Evolutionary conservation across 2,113 vertebrate species (phyloP).

Genomic region (Oryzias curvinotus): DNA sequence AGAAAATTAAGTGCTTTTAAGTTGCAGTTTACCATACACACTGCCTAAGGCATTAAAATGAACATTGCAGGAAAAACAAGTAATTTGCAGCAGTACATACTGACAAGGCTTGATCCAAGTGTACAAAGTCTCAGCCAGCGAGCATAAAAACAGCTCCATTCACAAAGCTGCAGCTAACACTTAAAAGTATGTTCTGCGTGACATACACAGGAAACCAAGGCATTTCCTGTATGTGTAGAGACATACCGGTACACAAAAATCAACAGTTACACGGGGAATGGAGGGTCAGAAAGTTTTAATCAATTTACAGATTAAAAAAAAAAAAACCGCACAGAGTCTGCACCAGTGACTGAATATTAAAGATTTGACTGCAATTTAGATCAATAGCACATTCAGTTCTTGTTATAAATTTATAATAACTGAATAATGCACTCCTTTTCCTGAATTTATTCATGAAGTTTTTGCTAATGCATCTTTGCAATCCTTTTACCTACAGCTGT

Average conservation of each 20-base stretch:
- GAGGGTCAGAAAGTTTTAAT: not conserved
- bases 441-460: too few species aligned
- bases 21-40: not conserved
- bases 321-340: too few species aligned
- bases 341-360: too few species aligned
- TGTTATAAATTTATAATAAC: too few species aligned
- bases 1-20: not conserved
- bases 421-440: too few species aligned
- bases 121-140: slow-evolving; percentile 6
- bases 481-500: too few species aligned
- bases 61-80: not conserved
- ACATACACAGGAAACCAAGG: slow-evolving; percentile 69
- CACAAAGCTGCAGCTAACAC: slow-evolving; percentile 26
- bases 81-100: slow-evolving; percentile 47
- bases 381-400: too few species aligned
- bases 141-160: slow-evolving; percentile 31
- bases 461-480: too few species aligned
- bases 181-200: slow-evolving; percentile 22
- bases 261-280: slow-evolving; percentile 3
- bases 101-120: slow-evolving; percentile 31
- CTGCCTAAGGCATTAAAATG: not conserved
- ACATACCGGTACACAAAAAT: slow-evolving; percentile 5
- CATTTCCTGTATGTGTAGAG: slow-evolving; percentile 68
- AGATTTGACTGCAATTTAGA: too few species aligned
- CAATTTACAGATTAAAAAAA: too few species aligned